Evolutionary conservation across 2,797 vertebrate species (phyloP), one percentile per base, ranked within the genome.

Genomic region (Alfaro cultratus): DNA sequence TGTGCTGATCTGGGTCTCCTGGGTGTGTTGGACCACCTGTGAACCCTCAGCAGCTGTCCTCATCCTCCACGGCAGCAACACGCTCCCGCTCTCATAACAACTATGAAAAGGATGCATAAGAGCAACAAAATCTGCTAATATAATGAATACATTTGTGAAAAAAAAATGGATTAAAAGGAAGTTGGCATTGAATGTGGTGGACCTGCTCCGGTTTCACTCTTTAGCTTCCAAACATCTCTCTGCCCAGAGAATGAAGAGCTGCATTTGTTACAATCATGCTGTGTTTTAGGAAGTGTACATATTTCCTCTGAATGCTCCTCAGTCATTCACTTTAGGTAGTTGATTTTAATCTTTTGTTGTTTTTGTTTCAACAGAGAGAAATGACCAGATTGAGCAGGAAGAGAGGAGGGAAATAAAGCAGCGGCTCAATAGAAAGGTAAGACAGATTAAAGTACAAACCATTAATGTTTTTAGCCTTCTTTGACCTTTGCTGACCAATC

Each of bases 321-420:
- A 3, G 31, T 51, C 46, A 36, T 51, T 68, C 21, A 41, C n/a
- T 75, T 21, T n/a, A 67, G 45, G 15, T 15, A 70, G 23, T n/a
- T 13, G 49, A 23, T 45, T 34, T 23, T 9, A 26, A n/a, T 70
- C 5, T 74, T 81, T 4, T 51, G 7, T 79, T 71, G 36, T 80
- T 62, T 57, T 74, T 76, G 39, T 87, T 62, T 78, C 67, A 70
- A 85, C 95, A 99, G 98, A 99, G 93, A 97, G 97, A 89, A 99
- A 99, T 87, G 98, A 99, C 86, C 98, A 98, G 95, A 97, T 95
- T 7, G 98, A 99, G 73, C 97, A 99, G 87, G 98, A 99, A 78
- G 98, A 99, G 93, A 97, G 97, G 87, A 95, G 98, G 55, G 98
- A 99, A 93, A 98, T 99, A 93, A 99, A 99, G 90, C 98, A 99